These are phyloP conservation scores for Ceratina calcarata DNA, from an alignment of 1,140 invertebrate species.

Conservation along the genomic window DNA sequence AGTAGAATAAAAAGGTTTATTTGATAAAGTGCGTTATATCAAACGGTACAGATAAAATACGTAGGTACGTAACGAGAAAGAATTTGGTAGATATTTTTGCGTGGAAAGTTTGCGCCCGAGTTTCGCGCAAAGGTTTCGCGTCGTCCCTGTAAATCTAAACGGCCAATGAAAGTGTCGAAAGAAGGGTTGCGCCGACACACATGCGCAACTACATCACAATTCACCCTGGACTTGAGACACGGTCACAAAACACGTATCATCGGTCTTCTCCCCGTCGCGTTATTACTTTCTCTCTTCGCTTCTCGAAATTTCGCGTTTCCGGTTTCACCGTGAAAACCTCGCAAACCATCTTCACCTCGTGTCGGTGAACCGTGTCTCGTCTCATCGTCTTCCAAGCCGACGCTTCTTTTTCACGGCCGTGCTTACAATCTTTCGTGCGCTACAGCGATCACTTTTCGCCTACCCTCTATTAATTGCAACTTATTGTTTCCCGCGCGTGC, in stretches of 20 bases:
- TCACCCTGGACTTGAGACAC: conserved; percentile 67
- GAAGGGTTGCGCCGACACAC: conserved; percentile 57
- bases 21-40: too few relatives aligned
- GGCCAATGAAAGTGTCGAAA: conserved; percentile 31
- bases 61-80: neutral
- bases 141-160: conserved; percentile 11
- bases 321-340: neutral
- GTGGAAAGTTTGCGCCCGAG: conserved; percentile 20
- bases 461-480: conserved; percentile 8
- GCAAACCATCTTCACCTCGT: neutral
- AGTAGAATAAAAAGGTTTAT: too few relatives aligned
- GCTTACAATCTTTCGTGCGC: neutral
- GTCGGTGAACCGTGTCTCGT: conserved; percentile 13
- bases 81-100: neutral
- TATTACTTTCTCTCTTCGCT: conserved; percentile 27
- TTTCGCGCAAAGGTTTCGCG: conserved; percentile 9
- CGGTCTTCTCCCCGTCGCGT: conserved; percentile 28
- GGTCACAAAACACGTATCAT: conserved; percentile 49
- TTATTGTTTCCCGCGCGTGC: conserved; percentile 54
- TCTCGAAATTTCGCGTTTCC: conserved; percentile 26
- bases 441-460: neutral
- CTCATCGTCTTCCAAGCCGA: too few relatives aligned
- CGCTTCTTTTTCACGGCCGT: neutral
- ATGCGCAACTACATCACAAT: conserved; percentile 68
- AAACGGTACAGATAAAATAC: neutral